Conservation (phyloP, 2,888 invertebrate genomes). For the Chloroclystis v-ata region DNA sequence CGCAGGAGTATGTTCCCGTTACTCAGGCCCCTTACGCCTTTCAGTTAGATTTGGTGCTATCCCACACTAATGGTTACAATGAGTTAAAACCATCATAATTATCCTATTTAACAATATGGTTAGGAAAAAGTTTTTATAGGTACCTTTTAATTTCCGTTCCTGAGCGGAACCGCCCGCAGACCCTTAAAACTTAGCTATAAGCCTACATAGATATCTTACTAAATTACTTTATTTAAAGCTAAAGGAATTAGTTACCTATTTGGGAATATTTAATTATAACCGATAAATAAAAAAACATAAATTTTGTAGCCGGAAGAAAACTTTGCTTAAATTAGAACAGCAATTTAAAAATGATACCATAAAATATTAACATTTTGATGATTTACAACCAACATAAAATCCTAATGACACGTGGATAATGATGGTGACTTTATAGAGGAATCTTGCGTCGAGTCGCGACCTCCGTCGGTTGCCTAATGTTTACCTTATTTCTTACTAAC, state of each 20-base stretch:
- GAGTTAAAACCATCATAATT: no score
- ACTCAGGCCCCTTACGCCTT: slow-evolving; percentile 42
- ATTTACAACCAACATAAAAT: slow-evolving; percentile 2
- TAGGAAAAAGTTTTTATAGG: no score
- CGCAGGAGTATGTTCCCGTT: slow-evolving; percentile 39
- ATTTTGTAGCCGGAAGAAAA: not conserved
- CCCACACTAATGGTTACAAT: no score
- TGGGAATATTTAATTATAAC: no score
- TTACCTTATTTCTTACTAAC: slow-evolving; percentile 33
- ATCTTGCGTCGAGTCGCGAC: slow-evolving; percentile 45
- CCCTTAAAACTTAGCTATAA: no score
- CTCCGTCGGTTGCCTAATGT: slow-evolving; percentile 62
- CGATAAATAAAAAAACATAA: no score
- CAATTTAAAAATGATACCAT: not conserved
- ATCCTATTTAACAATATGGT: no score
- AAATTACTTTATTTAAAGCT: no score
- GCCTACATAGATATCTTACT: no score
- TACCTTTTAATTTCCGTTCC: no score
- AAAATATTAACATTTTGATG: slow-evolving; percentile 2
- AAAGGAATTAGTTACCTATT: no score
- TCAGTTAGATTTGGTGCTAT: slow-evolving; percentile 30
- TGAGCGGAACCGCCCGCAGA: no score
- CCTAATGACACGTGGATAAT: not conserved
- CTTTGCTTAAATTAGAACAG: not conserved
- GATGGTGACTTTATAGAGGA: slow-evolving; percentile 25